Conservation (phyloP, 2,888 invertebrate species). For the Piscicola geometra region DNA sequence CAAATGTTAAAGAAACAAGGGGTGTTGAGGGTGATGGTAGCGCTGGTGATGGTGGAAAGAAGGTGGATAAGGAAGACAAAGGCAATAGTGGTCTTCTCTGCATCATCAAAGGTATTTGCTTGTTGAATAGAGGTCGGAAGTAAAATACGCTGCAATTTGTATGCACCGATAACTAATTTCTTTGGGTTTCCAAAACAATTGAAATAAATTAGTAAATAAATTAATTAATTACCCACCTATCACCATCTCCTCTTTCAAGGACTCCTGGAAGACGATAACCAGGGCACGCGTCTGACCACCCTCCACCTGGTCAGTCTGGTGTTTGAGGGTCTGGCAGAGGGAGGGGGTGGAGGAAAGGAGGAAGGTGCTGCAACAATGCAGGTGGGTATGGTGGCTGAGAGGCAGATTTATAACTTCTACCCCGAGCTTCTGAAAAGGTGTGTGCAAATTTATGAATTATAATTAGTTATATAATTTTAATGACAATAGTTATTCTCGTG, state of each 20-base stretch:
- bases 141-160: no score
- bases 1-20: not conserved
- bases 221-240: no score
- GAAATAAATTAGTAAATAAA: no score
- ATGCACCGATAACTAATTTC: no score
- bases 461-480: no score
- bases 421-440: conserved; percentile 62
- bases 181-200: no score
- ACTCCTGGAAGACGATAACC: conserved; percentile 53
- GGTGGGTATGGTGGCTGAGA: conserved; percentile 48
- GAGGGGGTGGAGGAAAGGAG: not conserved
- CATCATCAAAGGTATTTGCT: no score
- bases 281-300: conserved; percentile 52
- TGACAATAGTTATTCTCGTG: no score
- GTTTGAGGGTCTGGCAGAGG: conserved; percentile 50
- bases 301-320: conserved; percentile 57
- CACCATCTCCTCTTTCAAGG: no score
- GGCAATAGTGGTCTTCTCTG: not conserved
- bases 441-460: no score
- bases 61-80: not conserved
- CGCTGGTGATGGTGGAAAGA: not conserved
- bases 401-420: conserved; percentile 54
- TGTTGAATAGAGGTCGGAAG: no score
- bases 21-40: not conserved
- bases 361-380: conserved; percentile 34